Evolutionary conservation across 2,888 invertebrate species (phyloP).

Genomic region (Spisula subtruncata): DNA sequence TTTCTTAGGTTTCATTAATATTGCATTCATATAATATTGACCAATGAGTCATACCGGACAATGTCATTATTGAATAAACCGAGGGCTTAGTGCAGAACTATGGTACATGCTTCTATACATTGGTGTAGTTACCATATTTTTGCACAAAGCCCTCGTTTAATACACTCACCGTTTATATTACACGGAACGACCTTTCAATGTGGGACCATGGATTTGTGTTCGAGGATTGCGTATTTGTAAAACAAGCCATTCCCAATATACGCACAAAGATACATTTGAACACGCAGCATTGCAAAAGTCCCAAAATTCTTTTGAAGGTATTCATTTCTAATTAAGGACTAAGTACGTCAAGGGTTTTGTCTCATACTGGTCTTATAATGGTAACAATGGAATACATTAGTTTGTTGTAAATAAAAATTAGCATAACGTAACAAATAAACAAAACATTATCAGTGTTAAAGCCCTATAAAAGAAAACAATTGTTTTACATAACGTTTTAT

Average conservation of each 20-base stretch:
- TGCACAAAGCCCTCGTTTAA: too few species aligned
- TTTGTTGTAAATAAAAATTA: not conserved
- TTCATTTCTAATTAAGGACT: not conserved
- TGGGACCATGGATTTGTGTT: too few species aligned
- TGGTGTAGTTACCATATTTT: too few species aligned
- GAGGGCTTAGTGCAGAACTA: too few species aligned
- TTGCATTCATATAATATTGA: too few species aligned
- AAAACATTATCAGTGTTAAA: not conserved
- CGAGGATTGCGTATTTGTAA: not conserved
- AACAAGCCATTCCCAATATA: not conserved
- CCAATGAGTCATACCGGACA: too few species aligned
- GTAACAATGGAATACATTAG: not conserved
- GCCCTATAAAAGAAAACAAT: not conserved
- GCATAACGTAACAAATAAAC: not conserved
- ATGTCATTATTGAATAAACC: too few species aligned
- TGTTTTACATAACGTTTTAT: not conserved
- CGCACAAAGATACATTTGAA: not conserved
- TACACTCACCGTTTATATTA: too few species aligned
- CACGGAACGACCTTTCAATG: too few species aligned
- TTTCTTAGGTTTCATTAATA: too few species aligned
- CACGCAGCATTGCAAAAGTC: not conserved
- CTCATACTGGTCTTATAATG: not conserved
- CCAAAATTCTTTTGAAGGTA: not conserved
- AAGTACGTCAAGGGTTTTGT: not conserved
- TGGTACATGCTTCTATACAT: too few species aligned